Conservation (phyloP, 2,113 vertebrate genomes). For the Rhea pennata region DNA sequence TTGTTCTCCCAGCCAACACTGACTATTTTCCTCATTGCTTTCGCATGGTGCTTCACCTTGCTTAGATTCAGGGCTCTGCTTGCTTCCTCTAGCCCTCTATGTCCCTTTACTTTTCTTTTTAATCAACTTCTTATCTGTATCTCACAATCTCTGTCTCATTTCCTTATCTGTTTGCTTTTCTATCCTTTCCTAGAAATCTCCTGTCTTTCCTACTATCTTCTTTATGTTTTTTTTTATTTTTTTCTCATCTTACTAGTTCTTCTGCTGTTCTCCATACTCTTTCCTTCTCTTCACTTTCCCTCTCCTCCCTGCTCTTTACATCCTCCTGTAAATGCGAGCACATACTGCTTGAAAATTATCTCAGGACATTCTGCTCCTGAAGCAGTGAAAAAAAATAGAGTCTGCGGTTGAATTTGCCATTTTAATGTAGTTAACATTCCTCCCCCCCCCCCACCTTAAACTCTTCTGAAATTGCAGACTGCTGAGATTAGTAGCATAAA, state of each 20-base stretch:
- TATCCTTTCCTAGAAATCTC: neutral
- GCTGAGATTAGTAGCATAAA: constrained; percentile 63
- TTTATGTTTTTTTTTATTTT: neutral
- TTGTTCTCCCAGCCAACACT: neutral
- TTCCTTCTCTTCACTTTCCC: neutral
- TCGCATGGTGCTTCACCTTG: neutral
- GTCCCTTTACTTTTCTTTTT: neutral
- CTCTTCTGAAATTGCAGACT: constrained; percentile 2
- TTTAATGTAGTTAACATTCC: constrained; percentile 47
- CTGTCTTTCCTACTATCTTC: neutral
- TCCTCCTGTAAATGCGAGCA: neutral
- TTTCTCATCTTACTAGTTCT: neutral
- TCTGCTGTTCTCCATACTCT: neutral
- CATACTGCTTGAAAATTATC: constrained; percentile 4
- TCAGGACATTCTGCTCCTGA: neutral
- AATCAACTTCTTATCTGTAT: neutral
- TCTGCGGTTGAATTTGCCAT: constrained; percentile 36
- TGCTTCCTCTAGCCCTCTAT: neutral
- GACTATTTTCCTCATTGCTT: neutral
- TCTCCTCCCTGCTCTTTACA: neutral
- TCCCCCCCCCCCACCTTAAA: neutral
- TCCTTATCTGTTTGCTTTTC: neutral
- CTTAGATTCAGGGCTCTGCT: neutral
- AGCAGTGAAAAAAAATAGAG: neutral
- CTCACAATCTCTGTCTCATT: neutral